Evolutionary conservation across 2,113 vertebrate genomes (phyloP).

Genomic region (Malurus cyaneus): DNA sequence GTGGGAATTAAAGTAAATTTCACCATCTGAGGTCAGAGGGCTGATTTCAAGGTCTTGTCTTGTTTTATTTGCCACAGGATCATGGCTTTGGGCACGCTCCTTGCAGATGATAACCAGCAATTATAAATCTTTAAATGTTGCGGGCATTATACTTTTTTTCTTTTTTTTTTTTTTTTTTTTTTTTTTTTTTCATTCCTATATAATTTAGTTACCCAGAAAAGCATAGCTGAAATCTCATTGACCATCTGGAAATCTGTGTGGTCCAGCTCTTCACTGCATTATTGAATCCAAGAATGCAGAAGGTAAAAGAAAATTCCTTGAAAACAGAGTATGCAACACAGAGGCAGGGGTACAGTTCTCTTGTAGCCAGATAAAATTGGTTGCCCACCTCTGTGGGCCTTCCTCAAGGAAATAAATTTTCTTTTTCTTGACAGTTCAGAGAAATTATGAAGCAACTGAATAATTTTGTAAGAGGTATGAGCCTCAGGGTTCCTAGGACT

Average conservation of each 20-base stretch:
- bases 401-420: background rate
- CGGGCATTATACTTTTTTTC: background rate
- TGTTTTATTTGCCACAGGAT: background rate
- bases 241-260: slow-evolving; percentile 60
- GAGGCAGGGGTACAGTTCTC: background rate
- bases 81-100: background rate
- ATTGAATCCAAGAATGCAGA: background rate
- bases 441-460: background rate
- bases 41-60: background rate
- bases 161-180: too few species aligned
- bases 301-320: background rate
- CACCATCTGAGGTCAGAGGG: background rate
- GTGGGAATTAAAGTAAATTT: background rate
- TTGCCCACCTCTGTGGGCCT: background rate
- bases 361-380: background rate
- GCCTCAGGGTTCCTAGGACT: background rate
- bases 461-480: background rate
- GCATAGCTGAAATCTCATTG: slow-evolving; percentile 4
- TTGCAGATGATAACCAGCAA: slow-evolving; percentile 19
- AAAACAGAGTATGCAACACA: background rate
- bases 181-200: background rate
- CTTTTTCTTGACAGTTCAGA: background rate
- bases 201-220: slow-evolving; percentile 64
- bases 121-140: slow-evolving; percentile 36
- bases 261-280: background rate